A percentile compares a stretch with the other conserved stretches of the same genome.
Evolutionary conservation across 2,797 vertebrate genomes (phyloP).

Genomic region (Sebastes ruberrimus): DNA sequence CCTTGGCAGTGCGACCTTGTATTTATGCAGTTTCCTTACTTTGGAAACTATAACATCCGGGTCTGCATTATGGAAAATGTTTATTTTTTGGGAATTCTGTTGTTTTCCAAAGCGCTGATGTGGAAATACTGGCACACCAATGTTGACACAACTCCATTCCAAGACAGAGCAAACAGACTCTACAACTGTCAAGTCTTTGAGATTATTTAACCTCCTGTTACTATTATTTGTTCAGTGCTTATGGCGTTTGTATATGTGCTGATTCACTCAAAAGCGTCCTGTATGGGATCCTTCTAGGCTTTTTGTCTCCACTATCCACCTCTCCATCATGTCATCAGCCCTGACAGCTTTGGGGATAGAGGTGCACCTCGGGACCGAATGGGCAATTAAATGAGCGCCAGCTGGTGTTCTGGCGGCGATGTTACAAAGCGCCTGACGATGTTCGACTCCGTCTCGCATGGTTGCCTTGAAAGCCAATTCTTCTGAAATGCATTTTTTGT

Average conservation of each 20-base stretch:
- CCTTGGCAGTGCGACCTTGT: background rate
- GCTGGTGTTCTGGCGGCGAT: conserved; percentile 54
- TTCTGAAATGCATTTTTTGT: conserved; percentile 47
- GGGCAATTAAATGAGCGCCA: conserved; percentile 67
- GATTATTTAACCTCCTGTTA: conserved; percentile 31
- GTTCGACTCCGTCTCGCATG: conserved; percentile 21
- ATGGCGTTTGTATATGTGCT: conserved; percentile 5
- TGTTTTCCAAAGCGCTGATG: background rate
- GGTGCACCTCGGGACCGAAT: conserved; percentile 45
- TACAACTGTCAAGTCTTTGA: background rate
- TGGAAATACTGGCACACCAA: conserved; percentile 14
- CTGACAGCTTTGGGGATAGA: conserved; percentile 35
- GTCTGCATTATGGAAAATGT: conserved; percentile 1
- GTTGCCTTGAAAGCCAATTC: conserved; percentile 51
- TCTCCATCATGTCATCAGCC: conserved; percentile 33
- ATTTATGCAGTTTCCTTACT: background rate
- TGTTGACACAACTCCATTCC: conserved; percentile 5
- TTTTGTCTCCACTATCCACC: conserved; percentile 16
- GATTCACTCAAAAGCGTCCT: background rate
- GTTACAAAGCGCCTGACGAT: conserved; percentile 1
- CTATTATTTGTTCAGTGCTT: background rate
- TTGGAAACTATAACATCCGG: background rate
- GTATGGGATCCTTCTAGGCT: background rate
- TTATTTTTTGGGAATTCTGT: conserved; percentile 10
- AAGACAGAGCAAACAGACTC: conserved; percentile 13